Evolutionary conservation across 2,888 invertebrate genomes (phyloP), one percentile per base, ranked within the genome.

Genomic region (Ryuthela nishihirai): DNA sequence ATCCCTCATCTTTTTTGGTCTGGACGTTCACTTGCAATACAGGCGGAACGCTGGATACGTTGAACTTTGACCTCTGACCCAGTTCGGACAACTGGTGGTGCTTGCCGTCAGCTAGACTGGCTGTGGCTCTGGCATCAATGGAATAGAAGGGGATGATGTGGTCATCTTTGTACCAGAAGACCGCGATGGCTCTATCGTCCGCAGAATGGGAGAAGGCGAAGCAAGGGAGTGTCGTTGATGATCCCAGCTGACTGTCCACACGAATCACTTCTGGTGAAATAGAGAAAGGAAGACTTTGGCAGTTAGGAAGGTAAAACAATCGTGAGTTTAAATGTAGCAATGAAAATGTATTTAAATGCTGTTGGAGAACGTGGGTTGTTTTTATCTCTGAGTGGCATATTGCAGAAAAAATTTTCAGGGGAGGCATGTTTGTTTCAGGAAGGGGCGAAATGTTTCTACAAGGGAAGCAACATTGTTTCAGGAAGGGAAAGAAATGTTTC

Each of bases 141-240:
- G 50, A 48, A 35, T 58, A 58, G 23, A 58, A 58, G 10, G 58
- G 58, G 1, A 45, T 47, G n/a, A 58, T 52, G 21, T 58, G 52
- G 42, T 58, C 58, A 10, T 58, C 58, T 12, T 58, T 58, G 43
- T 58, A 58, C 58, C 58, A 58, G 40, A 58, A 58, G 17, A 52
- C 58, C 3, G 58, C 58, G 17, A 58, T 24, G 17, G 58, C 39
- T 0, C 53, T 44, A 23, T 58, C 58, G 7, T 42, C 39, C 24
- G 49, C 43, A 12, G 41, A 38, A 17, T 52, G 43, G 5, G 47
- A 23, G 5, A 58, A 36, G 12, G 52, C 36, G 0, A 52, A 43
- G 36, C 58, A 58, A 1, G 52, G 58, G 3, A 58, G 40, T 4
- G 39, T 17, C 10, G 53, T 47, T 10, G 41, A 45, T 3, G 56